Conservation (phyloP, 2,113 vertebrate genomes). For the Butorides virescens region DNA sequence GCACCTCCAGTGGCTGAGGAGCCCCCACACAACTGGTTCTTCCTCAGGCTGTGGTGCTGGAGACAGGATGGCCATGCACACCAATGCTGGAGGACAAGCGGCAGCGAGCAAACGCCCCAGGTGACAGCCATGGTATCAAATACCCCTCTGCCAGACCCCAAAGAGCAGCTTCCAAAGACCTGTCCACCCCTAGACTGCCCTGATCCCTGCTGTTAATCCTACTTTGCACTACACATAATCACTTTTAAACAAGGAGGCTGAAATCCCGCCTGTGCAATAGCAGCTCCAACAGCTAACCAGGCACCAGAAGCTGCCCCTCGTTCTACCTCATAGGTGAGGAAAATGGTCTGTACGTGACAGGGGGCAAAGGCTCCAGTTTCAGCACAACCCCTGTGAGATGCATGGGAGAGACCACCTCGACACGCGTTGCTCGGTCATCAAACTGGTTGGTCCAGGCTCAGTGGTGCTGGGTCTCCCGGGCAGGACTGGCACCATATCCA, state of each 20-base stretch:
- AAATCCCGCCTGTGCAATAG: neutral
- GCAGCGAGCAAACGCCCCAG: fast-evolving
- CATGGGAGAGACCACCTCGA: neutral
- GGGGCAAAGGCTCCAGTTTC: neutral
- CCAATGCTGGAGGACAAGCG: neutral
- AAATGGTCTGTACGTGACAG: neutral
- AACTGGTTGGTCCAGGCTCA: neutral
- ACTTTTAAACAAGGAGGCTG: neutral
- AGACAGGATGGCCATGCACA: fast-evolving
- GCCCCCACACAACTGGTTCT: neutral
- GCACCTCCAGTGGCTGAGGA: neutral
- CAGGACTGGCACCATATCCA: fast-evolving
- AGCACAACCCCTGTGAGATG: neutral
- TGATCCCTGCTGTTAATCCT: neutral
- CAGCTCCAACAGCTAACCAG: neutral
- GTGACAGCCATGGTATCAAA: neutral
- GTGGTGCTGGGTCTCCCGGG: neutral
- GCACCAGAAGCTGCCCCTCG: neutral
- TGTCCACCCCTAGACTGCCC: neutral
- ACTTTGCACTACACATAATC: neutral
- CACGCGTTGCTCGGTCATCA: fast-evolving
- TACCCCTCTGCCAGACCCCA: neutral
- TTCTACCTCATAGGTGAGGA: neutral
- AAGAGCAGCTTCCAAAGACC: neutral
- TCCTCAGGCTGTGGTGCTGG: neutral